These are phyloP conservation scores for Metopia argyrocephala DNA, from an alignment of 2,888 invertebrate species.

Conservation along the genomic window DNA sequence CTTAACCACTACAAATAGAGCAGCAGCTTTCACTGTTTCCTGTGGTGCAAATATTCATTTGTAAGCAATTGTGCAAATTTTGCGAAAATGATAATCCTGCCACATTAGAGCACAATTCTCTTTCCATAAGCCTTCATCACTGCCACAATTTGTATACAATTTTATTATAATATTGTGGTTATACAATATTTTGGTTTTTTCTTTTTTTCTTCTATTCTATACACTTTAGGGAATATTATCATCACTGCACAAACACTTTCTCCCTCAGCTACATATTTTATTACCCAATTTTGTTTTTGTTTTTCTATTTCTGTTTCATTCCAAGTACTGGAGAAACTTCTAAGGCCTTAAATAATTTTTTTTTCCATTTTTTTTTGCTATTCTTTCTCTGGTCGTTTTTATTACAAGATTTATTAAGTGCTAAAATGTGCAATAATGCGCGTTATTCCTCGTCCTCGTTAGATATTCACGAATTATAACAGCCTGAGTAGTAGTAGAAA, in stretches of 20 bases:
- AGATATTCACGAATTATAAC: conserved; percentile 37
- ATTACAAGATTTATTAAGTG: conserved; percentile 67
- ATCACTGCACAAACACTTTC: conserved; percentile 32
- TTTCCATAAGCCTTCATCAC: conserved; percentile 24
- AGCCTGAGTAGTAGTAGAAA: background rate
- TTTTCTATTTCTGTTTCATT: no score
- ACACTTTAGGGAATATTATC: conserved; percentile 58
- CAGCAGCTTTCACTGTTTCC: conserved; percentile 19
- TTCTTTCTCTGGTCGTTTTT: conserved; percentile 11
- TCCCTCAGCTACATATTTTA: background rate
- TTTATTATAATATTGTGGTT: conserved; percentile 62
- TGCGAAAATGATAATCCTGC: conserved; percentile 56
- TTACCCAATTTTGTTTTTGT: background rate
- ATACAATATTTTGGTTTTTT: conserved; percentile 27
- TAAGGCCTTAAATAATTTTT: background rate
- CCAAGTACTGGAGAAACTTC: background rate
- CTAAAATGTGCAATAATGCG: conserved; percentile 67
- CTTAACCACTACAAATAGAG: conserved; percentile 14
- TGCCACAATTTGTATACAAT: conserved; percentile 56
- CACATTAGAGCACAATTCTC: conserved; percentile 2
- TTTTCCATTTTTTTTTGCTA: background rate
- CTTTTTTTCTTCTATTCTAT: conserved; percentile 7
- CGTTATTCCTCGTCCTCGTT: conserved; percentile 59
- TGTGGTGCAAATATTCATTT: conserved; percentile 45
- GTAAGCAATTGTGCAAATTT: conserved; percentile 63